A percentile compares a stretch with the other conserved stretches of the same genome.
Conservation (phyloP, 2,113 vertebrate genomes). For the Petaurus breviceps region DNA sequence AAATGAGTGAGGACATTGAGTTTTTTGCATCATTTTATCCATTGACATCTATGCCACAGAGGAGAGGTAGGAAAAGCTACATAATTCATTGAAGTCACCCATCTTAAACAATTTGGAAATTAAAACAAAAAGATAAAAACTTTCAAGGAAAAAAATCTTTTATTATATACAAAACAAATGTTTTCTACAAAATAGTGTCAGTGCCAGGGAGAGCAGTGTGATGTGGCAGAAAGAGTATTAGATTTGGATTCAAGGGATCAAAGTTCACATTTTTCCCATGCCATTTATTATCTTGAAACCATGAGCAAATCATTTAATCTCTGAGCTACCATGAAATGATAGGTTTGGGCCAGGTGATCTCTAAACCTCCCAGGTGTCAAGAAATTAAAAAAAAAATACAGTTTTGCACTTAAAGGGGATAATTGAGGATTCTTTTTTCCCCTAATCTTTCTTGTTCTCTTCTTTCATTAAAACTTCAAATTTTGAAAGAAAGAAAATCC, state of each 20-base stretch:
- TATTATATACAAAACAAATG: not conserved
- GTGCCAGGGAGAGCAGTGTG: not conserved
- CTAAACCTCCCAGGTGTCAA: not conserved
- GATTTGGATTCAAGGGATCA: not conserved
- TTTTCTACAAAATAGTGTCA: not conserved
- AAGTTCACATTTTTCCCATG: not conserved
- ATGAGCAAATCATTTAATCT: not conserved
- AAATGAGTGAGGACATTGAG: slow-evolving; percentile 11
- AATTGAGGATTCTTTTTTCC: not conserved
- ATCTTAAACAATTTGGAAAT: not conserved
- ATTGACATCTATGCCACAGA: not conserved
- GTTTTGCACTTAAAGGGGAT: not conserved
- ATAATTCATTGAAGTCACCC: not conserved
- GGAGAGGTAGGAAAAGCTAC: not conserved
- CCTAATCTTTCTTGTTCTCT: slow-evolving; percentile 23
- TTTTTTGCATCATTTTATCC: not conserved
- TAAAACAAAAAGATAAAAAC: not conserved
- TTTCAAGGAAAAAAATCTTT: slow-evolving; percentile 10
- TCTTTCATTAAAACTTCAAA: not conserved
- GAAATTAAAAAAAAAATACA: not conserved
- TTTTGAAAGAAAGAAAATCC: slow-evolving; percentile 42
- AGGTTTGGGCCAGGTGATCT: not conserved
- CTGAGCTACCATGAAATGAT: not conserved
- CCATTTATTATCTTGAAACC: not conserved
- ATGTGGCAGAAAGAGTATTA: not conserved